These are phyloP conservation scores for Cyclura pinguis DNA, from an alignment of 2,797 vertebrate species.

Conservation along the genomic window DNA sequence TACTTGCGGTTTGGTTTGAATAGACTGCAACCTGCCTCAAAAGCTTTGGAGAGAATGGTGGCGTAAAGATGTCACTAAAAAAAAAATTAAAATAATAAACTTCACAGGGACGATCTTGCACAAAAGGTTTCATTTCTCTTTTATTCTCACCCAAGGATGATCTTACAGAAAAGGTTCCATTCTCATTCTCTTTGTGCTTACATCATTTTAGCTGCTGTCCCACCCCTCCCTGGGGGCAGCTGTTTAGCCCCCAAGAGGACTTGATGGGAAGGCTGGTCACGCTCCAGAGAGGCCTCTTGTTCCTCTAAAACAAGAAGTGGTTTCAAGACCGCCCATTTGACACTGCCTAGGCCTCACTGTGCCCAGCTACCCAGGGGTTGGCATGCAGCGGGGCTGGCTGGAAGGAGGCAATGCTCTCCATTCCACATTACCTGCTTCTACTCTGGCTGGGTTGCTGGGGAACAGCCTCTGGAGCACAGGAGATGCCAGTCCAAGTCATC, in stretches of 20 bases:
- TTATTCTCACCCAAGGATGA: not conserved
- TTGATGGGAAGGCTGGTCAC: constrained; percentile 15
- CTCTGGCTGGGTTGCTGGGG: not conserved
- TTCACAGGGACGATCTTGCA: not conserved
- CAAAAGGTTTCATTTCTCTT: not conserved
- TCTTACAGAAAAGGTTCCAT: not conserved
- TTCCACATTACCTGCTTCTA: not conserved
- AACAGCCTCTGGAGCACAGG: not conserved
- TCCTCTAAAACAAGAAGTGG: not conserved
- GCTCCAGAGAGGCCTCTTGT: constrained; percentile 18
- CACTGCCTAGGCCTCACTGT: not conserved
- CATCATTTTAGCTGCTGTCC: not conserved
- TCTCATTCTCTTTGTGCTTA: constrained; percentile 1
- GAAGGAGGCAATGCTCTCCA: not conserved
- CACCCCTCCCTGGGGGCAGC: constrained; percentile 2
- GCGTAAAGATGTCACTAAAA: not conserved
- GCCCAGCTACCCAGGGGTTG: not conserved
- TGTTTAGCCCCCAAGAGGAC: constrained; percentile 4
- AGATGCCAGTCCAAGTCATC: not conserved
- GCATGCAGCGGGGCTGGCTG: not conserved
- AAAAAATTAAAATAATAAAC: not conserved
- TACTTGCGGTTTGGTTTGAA: not conserved
- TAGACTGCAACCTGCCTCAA: not conserved
- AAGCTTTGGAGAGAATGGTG: not conserved
- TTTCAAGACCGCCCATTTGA: not conserved